Conservation (phyloP, 2,888 invertebrate species). For the Idaea aversata region DNA sequence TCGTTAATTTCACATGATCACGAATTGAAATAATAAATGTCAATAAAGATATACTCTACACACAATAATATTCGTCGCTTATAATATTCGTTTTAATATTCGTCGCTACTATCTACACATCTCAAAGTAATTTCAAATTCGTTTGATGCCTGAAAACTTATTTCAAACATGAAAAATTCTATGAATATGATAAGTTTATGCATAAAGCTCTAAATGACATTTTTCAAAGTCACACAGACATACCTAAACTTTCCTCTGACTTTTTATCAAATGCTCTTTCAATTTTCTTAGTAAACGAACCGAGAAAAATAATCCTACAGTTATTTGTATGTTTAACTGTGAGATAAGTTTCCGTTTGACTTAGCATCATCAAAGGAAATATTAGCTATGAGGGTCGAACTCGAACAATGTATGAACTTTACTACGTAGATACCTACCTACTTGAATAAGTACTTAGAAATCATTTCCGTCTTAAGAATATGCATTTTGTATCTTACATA, state of each 20-base stretch:
- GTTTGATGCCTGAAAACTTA: constrained; percentile 2
- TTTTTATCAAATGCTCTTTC: constrained; percentile 56
- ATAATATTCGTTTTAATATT: not conserved
- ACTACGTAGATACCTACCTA: not conserved
- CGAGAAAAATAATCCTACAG: constrained; percentile 60
- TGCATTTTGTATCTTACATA: not conserved
- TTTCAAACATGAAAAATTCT: constrained; percentile 13
- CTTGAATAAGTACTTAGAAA: not conserved
- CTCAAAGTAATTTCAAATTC: constrained; percentile 9
- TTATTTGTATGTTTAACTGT: constrained; percentile 60
- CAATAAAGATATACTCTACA: too few species aligned
- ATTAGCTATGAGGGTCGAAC: constrained; percentile 51
- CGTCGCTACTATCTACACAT: constrained; percentile 1
- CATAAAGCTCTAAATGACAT: constrained; percentile 24
- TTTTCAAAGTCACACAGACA: constrained; percentile 19
- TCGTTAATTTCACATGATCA: too few species aligned
- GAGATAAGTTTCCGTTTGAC: constrained; percentile 71
- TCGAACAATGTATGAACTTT: constrained; percentile 4
- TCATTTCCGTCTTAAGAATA: not conserved
- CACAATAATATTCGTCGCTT: not conserved
- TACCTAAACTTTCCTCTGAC: constrained; percentile 31
- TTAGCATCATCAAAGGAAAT: constrained; percentile 64
- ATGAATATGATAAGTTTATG: constrained; percentile 21
- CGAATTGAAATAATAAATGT: too few species aligned
- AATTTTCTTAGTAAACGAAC: constrained; percentile 70